Base-by-base conservation (phyloP, 2,113 vertebrate genomes). In the Semnornis frantzii region DNA sequence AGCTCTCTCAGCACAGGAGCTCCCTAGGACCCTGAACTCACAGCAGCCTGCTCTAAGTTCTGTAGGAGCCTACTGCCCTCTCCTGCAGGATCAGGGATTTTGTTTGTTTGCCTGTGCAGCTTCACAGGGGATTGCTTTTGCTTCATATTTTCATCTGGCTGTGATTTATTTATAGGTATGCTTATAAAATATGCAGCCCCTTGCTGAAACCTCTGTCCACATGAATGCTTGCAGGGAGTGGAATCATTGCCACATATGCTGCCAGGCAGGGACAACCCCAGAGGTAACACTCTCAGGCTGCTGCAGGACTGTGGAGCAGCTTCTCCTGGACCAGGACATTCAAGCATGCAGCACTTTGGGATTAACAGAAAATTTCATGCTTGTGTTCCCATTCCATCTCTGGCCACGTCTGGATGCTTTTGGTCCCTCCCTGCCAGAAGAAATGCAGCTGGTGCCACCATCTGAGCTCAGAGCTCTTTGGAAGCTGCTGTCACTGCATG, bases 191-290 rank as follows among this genome's bases (percentile, higher is more conserved):
- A 19, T 15, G 58, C 62, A 28, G 62, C 58, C 42, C 72, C 15
- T 69, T 6, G 12, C 55, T 3, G 44, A 55, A n/a, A 10, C 8
- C 71, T 60, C 68, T 7, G 68, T 9, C 63, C 71, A 18, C 90
- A 12, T 1, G 28, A 80, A 74, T 1, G 48, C 44, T 25, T 5
- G 19, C 42, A 5, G 57, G 64, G 25, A 14, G 33, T 0, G 1
- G 7, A 34, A 44, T 10, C 52, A 65, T 62, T 8, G 19, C 72
- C 52, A 3, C 0, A 0, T 4, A 46, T 2, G 0, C 27, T 6
- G 30, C 48, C 2, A 4, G 50, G 54, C 34, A 42, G 8, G 48
- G 57, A 5, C 16, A n/a, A 58, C 37, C 46, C 42, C 65, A 44
- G 33, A 27, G 62, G 46, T 15, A 60, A 42, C 1, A 1, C 17